Evolutionary conservation across 92 coral and sea anemone genomes (phyloP).

Genomic region (Blastomussa wellsi): DNA sequence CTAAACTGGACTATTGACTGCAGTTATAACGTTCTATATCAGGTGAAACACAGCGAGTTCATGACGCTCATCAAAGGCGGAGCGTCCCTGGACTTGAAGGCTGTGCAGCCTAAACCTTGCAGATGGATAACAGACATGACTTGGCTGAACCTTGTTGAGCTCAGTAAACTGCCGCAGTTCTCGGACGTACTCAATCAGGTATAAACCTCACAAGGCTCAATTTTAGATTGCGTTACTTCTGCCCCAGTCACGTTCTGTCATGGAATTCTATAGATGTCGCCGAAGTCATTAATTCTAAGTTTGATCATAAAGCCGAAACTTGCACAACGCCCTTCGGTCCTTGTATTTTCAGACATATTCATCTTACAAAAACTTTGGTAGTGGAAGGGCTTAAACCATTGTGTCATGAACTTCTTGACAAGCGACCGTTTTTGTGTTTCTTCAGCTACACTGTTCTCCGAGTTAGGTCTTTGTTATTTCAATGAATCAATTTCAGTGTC

Average conservation of each 20-base stretch:
- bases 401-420: background rate
- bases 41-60: conserved; percentile 88
- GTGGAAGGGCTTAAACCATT: background rate
- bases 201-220: background rate
- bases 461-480: background rate
- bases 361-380: background rate
- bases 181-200: conserved; percentile 95
- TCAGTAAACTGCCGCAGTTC: conserved; percentile 89
- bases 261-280: background rate
- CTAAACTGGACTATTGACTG: no score
- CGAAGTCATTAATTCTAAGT: background rate
- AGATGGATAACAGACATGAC: conserved; percentile 96
- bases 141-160: conserved; percentile 92
- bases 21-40: background rate
- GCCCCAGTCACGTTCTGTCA: background rate
- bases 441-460: background rate
- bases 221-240: background rate
- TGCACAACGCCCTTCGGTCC: background rate
- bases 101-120: conserved; percentile 89
- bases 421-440: background rate
- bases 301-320: background rate
- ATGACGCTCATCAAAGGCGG: conserved; percentile 96
- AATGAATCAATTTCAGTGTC: background rate
- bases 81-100: conserved; percentile 93
- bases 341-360: no score